Conservation (phyloP, 2,888 invertebrate genomes). For the Nephrotoma appendiculata region DNA sequence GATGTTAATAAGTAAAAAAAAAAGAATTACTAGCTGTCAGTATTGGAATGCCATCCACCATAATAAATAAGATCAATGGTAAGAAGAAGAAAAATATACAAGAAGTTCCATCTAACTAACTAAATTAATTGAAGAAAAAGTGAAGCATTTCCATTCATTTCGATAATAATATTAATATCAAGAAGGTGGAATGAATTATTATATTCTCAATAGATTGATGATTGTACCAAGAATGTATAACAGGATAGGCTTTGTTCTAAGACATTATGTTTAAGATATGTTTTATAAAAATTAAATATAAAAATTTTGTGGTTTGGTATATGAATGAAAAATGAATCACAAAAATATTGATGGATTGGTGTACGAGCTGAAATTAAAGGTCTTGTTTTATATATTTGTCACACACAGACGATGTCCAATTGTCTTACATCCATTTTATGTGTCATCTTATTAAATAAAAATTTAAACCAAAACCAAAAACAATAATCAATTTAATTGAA, state of each 20-base stretch:
- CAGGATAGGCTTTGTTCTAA: slow-evolving; percentile 3
- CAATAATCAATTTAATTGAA: not conserved
- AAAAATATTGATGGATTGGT: slow-evolving; percentile 3
- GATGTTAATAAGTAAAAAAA: not conserved
- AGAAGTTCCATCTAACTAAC: not conserved
- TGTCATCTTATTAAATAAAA: not conserved
- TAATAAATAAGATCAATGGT: not conserved
- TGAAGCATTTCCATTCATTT: not conserved
- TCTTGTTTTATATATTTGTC: not conserved
- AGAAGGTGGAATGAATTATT: slow-evolving; percentile 5
- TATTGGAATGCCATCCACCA: not conserved
- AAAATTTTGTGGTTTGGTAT: not conserved
- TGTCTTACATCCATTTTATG: not conserved
- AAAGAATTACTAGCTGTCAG: not conserved
- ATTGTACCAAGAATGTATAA: slow-evolving; percentile 3
- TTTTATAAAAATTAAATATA: not conserved
- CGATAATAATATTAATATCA: not conserved
- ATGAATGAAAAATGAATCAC: not conserved
- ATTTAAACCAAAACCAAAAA: not conserved
- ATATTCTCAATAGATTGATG: slow-evolving; percentile 4
- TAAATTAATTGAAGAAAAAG: not conserved
- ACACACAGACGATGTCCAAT: not conserved
- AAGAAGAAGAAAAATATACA: not conserved
- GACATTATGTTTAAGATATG: not conserved
- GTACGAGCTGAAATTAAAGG: not conserved